Base-by-base conservation (phyloP, 2,797 vertebrate genomes). In the Ciconia nigra region DNA sequence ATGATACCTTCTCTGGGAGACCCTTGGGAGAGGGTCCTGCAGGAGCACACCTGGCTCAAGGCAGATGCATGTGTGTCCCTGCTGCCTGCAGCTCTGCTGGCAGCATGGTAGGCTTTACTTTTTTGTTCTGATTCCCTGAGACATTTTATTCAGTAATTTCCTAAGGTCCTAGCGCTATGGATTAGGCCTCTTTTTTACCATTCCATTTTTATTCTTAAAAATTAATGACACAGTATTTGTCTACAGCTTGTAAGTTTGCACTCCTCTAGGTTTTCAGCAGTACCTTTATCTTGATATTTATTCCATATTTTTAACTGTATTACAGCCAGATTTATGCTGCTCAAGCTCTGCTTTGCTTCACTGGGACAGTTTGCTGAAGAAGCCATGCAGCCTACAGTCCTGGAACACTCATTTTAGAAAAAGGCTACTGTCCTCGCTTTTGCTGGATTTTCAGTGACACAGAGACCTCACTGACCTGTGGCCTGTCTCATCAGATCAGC, bases 51-150 rank as follows among this genome's bases (percentile, higher is more conserved):
- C n/a, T 33, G 51, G 33, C 41, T 73, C 39, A 42, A 61, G 42
- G 29, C 13, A 41, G 44, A 21, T 7, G 8, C 0, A 0, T 29
- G 19, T 13, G 7, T 39, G n/a, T 29, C 33, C 20, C 39, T n/a
- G 55, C 15, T 88, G 24, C 35, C 47, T 62, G 55, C 18, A 66
- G 42, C 35, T 62, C 20, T 0, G 0, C 41, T 52, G 41, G 15
- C 19, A 35, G 5, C 7, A 5, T 5, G 11, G 11, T 20, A 42
- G 22, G 5, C 31, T 88, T 72, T 51, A 29, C 4, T 14, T 10
- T 29, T 83, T 29, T 24, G 2, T 21, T 76, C 4, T 0, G 5
- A 47, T 33, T 47, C 24, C 39, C 59, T 55, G 15, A 91, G 29
- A 25, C 5, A 28, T 49, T 59, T 70, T 58, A 47, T 39, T 81